Base-by-base conservation (phyloP, 2,888 invertebrate genomes). In the Heterodera filipjevi region DNA sequence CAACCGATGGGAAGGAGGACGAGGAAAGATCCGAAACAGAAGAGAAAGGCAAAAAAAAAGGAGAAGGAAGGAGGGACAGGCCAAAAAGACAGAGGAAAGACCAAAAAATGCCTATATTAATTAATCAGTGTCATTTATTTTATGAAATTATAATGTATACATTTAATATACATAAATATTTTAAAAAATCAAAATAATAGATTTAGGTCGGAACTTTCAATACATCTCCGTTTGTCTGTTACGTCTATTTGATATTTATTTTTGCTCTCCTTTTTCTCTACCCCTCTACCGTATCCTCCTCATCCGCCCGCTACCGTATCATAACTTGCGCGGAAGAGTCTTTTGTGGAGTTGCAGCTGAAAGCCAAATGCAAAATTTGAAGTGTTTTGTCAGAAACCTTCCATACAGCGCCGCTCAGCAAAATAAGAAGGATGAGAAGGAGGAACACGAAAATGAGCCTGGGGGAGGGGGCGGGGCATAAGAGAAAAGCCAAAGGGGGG, bases 351-450 rank as follows among this genome's bases (percentile, higher is more conserved):
- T 76, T 81, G 73, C 27, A 81, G 33, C 66, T 75, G n/a, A 53
- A 74, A 64, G 14, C 32, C 35, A 39, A 49, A 8, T n/a, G 19
- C 10, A 27, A 44, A 53, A 8, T 39, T n/a, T 70, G 16, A 49
- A 1, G 19, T 49, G 87, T 85, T 77, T 86, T 84, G 30, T n/a
- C n/a, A n/a, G n/a, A n/a, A 10, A 75, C 75, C 75, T 89, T 89
- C 84, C 85, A 89, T 3, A 89, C 85, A 71, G 86, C 85, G 64
- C 89, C 89, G 46, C 86, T 86, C 39, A 86, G 83, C 14, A 87
- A 79, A 74, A 89, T 89, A 68, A 87, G 82, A n/a, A 89, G 80
- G 78, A 89, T 89, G 78, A 89, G 83, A 49, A 89, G 81, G 32
- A 86, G 81, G 82, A 88, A 88, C 14, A 88, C 87, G 74, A 59